Evolutionary conservation across 2,113 vertebrate genomes (phyloP).

Genomic region (Cryptoleucopteryx plumbea): DNA sequence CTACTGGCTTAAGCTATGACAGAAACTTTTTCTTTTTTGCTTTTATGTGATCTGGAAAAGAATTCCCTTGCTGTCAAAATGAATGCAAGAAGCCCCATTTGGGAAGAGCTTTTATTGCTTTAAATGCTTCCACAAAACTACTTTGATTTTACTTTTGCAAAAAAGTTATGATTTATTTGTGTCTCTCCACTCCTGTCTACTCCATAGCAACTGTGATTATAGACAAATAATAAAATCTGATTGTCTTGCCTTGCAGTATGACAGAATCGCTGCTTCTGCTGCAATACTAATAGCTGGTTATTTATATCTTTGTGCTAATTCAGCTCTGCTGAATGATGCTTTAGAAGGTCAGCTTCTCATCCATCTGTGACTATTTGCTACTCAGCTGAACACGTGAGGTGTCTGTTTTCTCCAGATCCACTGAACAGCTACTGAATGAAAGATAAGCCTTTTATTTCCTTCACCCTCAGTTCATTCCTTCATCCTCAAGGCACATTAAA

Average conservation of each 20-base stretch:
- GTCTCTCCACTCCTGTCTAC: neutral
- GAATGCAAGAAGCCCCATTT: neutral
- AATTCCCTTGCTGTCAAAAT: neutral
- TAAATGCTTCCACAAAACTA: neutral
- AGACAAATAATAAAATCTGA: conserved; percentile 19
- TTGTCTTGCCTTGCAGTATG: neutral
- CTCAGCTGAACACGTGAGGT: neutral
- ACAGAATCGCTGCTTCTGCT: neutral
- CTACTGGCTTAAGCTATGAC: conserved; percentile 27
- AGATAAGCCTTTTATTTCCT: neutral
- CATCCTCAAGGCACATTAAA: neutral
- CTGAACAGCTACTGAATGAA: neutral
- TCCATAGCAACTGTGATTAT: conserved; percentile 17
- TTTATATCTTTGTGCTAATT: conserved; percentile 43
- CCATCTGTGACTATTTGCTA: neutral
- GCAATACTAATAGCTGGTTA: neutral
- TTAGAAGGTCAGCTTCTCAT: conserved; percentile 33
- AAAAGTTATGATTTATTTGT: conserved; percentile 60
- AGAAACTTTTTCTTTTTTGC: neutral
- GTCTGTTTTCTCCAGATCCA: neutral
- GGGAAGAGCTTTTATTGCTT: conserved; percentile 2
- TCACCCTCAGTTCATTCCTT: neutral
- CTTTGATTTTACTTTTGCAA: conserved; percentile 27
- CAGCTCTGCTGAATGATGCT: conserved; percentile 1
- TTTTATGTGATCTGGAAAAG: conserved; percentile 24